These are phyloP conservation scores for Cassiopea xamachana DNA, from an alignment of 30 jellyfish, hydroid and myxozoan species.

Conservation along the genomic window DNA sequence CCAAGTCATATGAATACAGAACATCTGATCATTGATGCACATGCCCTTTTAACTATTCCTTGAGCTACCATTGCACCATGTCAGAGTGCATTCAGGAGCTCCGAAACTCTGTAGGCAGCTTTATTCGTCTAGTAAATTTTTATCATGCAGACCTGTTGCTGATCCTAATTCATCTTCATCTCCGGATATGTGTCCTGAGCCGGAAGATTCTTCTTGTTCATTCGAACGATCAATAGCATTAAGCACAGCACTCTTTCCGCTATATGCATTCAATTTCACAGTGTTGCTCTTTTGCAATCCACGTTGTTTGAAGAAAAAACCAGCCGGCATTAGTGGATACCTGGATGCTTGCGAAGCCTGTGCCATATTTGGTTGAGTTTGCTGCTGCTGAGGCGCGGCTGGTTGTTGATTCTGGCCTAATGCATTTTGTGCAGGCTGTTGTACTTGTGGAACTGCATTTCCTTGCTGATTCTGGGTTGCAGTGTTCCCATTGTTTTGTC, in stretches of 20 bases:
- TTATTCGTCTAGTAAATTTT: neutral
- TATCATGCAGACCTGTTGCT: slow-evolving; percentile 34
- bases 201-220: neutral
- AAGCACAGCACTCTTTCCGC: neutral
- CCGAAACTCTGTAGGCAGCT: neutral
- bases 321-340: slow-evolving; percentile 65
- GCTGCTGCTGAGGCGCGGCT: slow-evolving; percentile 11
- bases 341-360: slow-evolving; percentile 12
- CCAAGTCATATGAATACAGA: too few relatives aligned
- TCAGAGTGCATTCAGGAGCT: too few relatives aligned
- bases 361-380: neutral
- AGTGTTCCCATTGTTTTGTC: neutral
- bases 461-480: slow-evolving; percentile 11
- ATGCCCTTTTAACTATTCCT: too few relatives aligned
- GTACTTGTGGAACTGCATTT: neutral
- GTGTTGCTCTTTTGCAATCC: neutral
- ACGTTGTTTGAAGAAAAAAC: slow-evolving; percentile 48
- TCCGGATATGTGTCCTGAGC: neutral
- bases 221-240: neutral
- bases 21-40: too few relatives aligned
- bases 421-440: neutral
- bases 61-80: too few relatives aligned
- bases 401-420: slow-evolving; percentile 2
- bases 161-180: slow-evolving; percentile 26
- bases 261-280: neutral